Base-by-base conservation (phyloP, 2,113 vertebrate species). In the Epinephelus moara region DNA sequence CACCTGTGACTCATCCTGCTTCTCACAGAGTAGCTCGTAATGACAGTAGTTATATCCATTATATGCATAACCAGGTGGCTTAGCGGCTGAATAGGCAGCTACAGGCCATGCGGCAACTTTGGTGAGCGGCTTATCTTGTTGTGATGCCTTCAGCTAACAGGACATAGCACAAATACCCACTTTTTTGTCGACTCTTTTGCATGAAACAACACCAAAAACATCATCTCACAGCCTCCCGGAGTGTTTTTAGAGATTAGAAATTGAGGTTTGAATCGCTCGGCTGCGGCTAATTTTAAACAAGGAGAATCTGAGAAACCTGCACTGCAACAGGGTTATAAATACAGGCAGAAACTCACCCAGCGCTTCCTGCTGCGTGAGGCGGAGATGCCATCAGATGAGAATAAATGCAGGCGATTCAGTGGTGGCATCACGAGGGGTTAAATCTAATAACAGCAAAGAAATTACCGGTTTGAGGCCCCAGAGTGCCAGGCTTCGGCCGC, bases 261-360 rank as follows among this genome's bases (percentile, higher is more conserved):
- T 27, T 77, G 30, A 1, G 3, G 70, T 53, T 67, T 25, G 11
- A 42, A 47, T 61, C 6, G 0, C 49, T 45, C 23, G 4, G 18
- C 80, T 64, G 3, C 4, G 27, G 67, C 61, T 70, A 11, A 69
- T 88, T 79, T 75, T 33, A 59, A 57, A 72, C 50, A 14, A 80
- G 55, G 70, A 79, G 42, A 82, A 74, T 81, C 15, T n/a, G 78
- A 81, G 77, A 68, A 77, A 82, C 84, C 84, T 84, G 81, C 87
- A 67, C 85, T 87, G 87, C 89, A 84, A 85, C 89, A 72, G 40
- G 67, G 67, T 84, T 93, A 90, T 82, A 90, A 91, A 91, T 92
- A 91, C 89, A 49, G 73, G 69, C 78, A 81, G 77, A 62, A 82
- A 91, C 75, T 53, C 85, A 81, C 83, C 71, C 61, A 63, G 69